These are phyloP conservation scores for Lepas anatifera DNA, from an alignment of 2,888 invertebrate species.

Conservation along the genomic window DNA sequence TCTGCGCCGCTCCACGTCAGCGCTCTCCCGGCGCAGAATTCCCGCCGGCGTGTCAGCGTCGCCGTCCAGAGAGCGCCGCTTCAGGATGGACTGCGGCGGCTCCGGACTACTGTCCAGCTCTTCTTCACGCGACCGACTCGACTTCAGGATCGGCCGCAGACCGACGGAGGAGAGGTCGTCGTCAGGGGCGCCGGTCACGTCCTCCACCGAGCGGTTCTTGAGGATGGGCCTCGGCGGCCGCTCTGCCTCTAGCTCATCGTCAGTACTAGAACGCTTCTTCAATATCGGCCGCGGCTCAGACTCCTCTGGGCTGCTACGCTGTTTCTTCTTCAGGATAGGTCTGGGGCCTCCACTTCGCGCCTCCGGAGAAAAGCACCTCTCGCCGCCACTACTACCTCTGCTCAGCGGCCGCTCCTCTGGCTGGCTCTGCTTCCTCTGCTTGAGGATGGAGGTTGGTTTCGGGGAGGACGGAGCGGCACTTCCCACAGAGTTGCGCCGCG, in stretches of 20 bases:
- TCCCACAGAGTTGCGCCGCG: slow-evolving; percentile 25
- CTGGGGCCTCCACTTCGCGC: slow-evolving; percentile 43
- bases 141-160: slow-evolving; percentile 27
- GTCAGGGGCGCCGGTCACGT: slow-evolving; percentile 21
- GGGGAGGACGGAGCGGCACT: slow-evolving; percentile 38
- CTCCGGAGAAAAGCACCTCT: slow-evolving; percentile 33
- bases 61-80: slow-evolving; percentile 63
- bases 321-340: slow-evolving; percentile 74
- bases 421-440: slow-evolving; percentile 53
- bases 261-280: slow-evolving; percentile 71
- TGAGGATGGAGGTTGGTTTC: slow-evolving; percentile 31
- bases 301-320: slow-evolving; percentile 62
- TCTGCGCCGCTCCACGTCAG: slow-evolving; percentile 66
- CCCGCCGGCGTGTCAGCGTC: slow-evolving; percentile 43
- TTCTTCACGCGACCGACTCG: slow-evolving; percentile 83
- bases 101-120: slow-evolving; percentile 68
- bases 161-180: slow-evolving; percentile 18
- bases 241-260: slow-evolving; percentile 54
- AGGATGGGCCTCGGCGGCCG: slow-evolving; percentile 62
- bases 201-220: slow-evolving; percentile 51
- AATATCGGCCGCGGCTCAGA: slow-evolving; percentile 52
- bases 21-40: slow-evolving; percentile 18
- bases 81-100: slow-evolving; percentile 62
- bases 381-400: no score
- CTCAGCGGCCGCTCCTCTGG: no score